Evolutionary conservation across 2,888 invertebrate genomes (phyloP), one percentile per base, ranked within the genome.

Genomic region (Eledona agricola): DNA sequence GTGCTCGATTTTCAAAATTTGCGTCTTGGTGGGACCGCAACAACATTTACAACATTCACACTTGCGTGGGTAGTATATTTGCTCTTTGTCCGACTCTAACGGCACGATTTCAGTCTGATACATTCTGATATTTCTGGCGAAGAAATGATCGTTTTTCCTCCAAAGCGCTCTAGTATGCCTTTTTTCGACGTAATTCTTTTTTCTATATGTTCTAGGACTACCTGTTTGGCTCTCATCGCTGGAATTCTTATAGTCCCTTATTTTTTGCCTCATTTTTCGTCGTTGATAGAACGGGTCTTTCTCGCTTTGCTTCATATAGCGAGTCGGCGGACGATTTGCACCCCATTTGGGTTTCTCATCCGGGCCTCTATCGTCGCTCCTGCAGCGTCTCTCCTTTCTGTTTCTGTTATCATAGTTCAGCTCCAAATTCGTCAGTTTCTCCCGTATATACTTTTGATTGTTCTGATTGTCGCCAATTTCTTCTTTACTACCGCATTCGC

Each of bases 281-380:
- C 86, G 83, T 72, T 86, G 86, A 65, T 90, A 91, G 72, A 90
- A 85, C 0, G 90, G 90, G 78, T 93, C 93, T 67, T 93, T 89
- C 72, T 93, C 93, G 68, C 93, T 93, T 76, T 93, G 93, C 69
- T 93, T 93, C 52, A 92, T 82, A 70, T 93, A 93, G 65, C 90
- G 87, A 4, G 89, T 89, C 12, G 86, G 86, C 2, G 92, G 91
- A 58, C 86, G 80, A 64, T 88, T 88, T 1, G 85, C 88, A 25
- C 87, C 84, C 90, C 90, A 86, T 76, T 90, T 84, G 5, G 87
- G 85, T 49, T 89, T 79, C 72, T 83, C 83, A 69, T 83, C 83
- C 64, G 84, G 77, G 65, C 79, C 78, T 9, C 37, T n/a, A 20
- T 43, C 49, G 74, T 83, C 80, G 49, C 81, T 81, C 3, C 81